Percentiles rank a stretch among this genome's conserved stretches.
Conservation (phyloP, 2,797 vertebrate genomes). For the Molothrus aeneus region DNA sequence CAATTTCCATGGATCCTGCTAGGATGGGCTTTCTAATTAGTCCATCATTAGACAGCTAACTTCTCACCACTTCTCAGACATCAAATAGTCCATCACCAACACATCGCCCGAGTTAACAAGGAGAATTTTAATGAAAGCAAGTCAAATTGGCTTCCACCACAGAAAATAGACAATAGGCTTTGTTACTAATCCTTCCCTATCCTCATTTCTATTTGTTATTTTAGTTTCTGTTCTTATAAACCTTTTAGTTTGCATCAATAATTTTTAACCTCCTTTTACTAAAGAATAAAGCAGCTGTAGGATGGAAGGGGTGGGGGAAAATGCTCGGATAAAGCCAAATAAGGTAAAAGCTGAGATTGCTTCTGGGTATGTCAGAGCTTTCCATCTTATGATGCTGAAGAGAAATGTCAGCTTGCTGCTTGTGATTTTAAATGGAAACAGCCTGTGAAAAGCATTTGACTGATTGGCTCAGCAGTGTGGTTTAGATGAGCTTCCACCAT, state of each 20-base stretch:
- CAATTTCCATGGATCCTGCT: slow-evolving; percentile 72
- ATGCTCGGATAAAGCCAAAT: neutral
- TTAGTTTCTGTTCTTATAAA: slow-evolving; percentile 31
- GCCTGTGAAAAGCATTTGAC: slow-evolving; percentile 14
- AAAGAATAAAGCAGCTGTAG: slow-evolving; percentile 6
- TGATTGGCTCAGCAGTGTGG: neutral
- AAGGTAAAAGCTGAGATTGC: slow-evolving; percentile 31
- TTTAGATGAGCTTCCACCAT: slow-evolving; percentile 44
- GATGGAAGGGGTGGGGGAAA: neutral
- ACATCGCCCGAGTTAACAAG: slow-evolving; percentile 51
- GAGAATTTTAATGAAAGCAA: slow-evolving; percentile 72
- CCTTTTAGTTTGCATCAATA: slow-evolving; percentile 41
- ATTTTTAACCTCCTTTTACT: neutral
- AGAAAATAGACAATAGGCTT: slow-evolving; percentile 53
- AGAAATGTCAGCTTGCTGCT: slow-evolving; percentile 52
- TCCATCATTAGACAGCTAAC: slow-evolving; percentile 66
- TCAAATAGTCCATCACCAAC: slow-evolving; percentile 50
- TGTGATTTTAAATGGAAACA: slow-evolving; percentile 49
- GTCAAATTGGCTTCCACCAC: slow-evolving; percentile 29
- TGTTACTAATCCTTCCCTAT: slow-evolving; percentile 35
- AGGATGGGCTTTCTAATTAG: slow-evolving; percentile 71
- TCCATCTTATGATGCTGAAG: slow-evolving; percentile 31
- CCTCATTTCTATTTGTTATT: neutral
- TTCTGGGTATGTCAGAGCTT: slow-evolving; percentile 46
- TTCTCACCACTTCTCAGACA: slow-evolving; percentile 53